phyloP scores from a whole-genome alignment of 1,140 invertebrate species.

The Propsilocerus akamusi region DNA sequence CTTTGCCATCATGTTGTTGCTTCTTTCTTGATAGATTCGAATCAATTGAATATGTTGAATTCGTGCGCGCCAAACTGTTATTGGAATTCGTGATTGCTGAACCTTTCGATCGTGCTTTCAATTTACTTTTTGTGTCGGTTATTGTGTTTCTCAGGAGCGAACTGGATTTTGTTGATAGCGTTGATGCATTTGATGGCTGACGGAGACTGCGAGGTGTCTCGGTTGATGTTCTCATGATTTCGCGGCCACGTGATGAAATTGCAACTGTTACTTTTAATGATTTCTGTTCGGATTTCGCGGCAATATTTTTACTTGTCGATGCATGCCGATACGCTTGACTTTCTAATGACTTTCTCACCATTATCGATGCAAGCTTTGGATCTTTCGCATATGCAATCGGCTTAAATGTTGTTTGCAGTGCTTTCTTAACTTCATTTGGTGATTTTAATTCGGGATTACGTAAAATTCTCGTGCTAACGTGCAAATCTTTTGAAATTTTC shows the following conservation, averaged over 20 bases:
- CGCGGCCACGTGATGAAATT: conserved; percentile 27
- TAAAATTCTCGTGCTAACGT: conserved; percentile 22
- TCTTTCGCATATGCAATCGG: not conserved
- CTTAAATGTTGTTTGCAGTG: conserved; percentile 25
- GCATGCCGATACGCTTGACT: not conserved
- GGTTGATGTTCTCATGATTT: conserved; percentile 17
- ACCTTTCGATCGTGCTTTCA: conserved; percentile 14
- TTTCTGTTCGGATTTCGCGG: conserved; percentile 24
- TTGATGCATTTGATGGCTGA: conserved; percentile 9
- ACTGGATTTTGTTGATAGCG: conserved; percentile 4
- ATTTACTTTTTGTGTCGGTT: conserved; percentile 1
- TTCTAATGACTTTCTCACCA: not conserved
- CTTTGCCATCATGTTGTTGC: conserved; percentile 8
- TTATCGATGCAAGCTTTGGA: not conserved
- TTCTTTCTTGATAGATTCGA: conserved; percentile 10
- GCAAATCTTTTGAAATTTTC: conserved; percentile 15
- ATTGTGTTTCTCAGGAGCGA: not conserved
- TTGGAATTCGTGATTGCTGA: conserved; percentile 17
- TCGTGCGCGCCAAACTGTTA: conserved; percentile 18
- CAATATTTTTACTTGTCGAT: conserved; percentile 12
- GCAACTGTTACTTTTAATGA: conserved; percentile 24
- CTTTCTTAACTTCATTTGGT: conserved; percentile 35
- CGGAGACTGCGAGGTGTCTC: not conserved
- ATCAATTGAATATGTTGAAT: conserved; percentile 22
- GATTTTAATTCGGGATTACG: conserved; percentile 32